Evolutionary conservation across 2,888 invertebrate species (phyloP).

Genomic region (Cinara cedri): DNA sequence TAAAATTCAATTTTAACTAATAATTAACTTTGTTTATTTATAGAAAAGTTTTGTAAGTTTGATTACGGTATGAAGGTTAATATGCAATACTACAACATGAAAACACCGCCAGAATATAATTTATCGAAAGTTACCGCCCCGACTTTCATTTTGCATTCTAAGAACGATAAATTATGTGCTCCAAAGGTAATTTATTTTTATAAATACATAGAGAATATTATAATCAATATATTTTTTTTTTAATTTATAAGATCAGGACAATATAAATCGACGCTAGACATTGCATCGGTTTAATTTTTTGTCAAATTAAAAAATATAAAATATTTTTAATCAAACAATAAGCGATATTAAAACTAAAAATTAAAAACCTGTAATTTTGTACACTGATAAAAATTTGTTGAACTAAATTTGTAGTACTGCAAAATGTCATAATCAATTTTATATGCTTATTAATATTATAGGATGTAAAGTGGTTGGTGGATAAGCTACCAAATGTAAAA

Average conservation of each 20-base stretch:
- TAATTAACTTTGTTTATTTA: neutral
- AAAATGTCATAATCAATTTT: too few relatives aligned
- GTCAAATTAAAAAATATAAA: too few relatives aligned
- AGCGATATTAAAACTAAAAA: too few relatives aligned
- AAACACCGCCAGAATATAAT: constrained; percentile 57
- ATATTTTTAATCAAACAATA: too few relatives aligned
- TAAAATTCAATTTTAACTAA: neutral
- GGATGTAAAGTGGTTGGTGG: constrained; percentile 10
- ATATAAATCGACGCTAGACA: too few relatives aligned
- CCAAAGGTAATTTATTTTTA: constrained; percentile 42
- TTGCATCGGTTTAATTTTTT: too few relatives aligned
- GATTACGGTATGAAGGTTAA: constrained; percentile 57
- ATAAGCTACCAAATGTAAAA: constrained; percentile 17
- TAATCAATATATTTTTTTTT: too few relatives aligned
- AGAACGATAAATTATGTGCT: constrained; percentile 52
- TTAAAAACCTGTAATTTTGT: too few relatives aligned
- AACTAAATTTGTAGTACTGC: too few relatives aligned
- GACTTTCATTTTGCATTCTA: constrained; percentile 49
- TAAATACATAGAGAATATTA: too few relatives aligned
- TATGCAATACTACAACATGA: constrained; percentile 53
- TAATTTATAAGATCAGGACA: too few relatives aligned
- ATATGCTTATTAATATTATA: neutral
- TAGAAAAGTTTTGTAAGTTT: constrained; percentile 58
- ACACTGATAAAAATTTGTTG: too few relatives aligned
- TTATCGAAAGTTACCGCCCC: constrained; percentile 55